Percentiles rank a stretch among this genome's conserved stretches.
phyloP scores from a whole-genome alignment of 2,888 invertebrate species.

The Tetragnatha montana region DNA sequence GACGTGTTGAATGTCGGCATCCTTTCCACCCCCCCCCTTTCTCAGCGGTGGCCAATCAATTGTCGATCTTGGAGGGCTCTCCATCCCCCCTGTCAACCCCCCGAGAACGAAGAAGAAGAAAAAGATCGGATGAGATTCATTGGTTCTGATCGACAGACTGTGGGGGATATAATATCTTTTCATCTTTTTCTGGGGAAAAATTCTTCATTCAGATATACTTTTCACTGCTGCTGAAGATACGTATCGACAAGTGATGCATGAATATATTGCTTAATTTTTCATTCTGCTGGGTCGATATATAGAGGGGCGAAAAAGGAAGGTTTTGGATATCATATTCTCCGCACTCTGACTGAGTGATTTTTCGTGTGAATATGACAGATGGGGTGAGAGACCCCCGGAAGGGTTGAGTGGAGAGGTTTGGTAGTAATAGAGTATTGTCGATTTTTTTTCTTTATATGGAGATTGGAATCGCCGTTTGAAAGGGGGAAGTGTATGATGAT shows the following conservation, averaged over 20 bases:
- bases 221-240: constrained; percentile 8
- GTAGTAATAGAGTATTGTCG: not conserved
- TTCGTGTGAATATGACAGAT: not conserved
- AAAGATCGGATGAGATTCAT: constrained; percentile 15
- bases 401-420: not conserved
- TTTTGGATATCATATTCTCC: constrained; percentile 22
- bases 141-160: constrained; percentile 59
- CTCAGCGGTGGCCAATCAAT: constrained; percentile 48
- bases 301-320: constrained; percentile 9
- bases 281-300: constrained; percentile 31
- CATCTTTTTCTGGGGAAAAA: constrained; percentile 38
- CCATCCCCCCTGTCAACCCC: constrained; percentile 59
- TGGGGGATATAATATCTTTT: constrained; percentile 58
- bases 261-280: constrained; percentile 45
- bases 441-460: too few species aligned
- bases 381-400: not conserved
- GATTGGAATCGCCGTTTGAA: too few species aligned
- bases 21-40: constrained; percentile 19
- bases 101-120: constrained; percentile 4
- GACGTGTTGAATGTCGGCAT: constrained; percentile 58
- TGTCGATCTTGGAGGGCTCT: constrained; percentile 61
- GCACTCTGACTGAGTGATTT: not conserved
- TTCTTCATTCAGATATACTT: constrained; percentile 54
- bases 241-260: constrained; percentile 38
- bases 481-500: too few species aligned